These are phyloP conservation scores for Xanthorhoe spadicearia DNA, from an alignment of 2,888 invertebrate genomes.

Conservation along the genomic window DNA sequence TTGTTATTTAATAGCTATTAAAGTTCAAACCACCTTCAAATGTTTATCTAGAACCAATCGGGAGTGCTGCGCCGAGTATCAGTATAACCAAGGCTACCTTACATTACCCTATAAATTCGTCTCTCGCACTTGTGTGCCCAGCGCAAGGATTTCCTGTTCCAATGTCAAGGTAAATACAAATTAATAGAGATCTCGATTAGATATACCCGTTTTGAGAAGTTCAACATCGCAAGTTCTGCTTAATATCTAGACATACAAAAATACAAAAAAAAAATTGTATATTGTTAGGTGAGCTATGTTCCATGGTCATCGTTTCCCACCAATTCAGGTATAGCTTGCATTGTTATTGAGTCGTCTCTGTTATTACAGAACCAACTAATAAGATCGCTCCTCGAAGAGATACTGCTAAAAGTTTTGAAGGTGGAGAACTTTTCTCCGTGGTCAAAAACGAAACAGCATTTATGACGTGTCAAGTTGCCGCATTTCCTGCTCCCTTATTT, in stretches of 20 bases:
- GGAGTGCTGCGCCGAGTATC: constrained; percentile 79
- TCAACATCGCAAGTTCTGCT: not conserved
- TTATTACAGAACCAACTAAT: constrained; percentile 88
- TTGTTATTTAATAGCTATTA: not conserved
- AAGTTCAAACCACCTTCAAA: constrained; percentile 7
- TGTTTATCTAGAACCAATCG: constrained; percentile 74
- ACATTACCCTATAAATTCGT: constrained; percentile 62
- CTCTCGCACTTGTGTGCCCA: constrained; percentile 79
- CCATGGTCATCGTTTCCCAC: not conserved
- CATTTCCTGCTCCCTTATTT: constrained; percentile 88
- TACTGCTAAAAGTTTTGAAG: constrained; percentile 83
- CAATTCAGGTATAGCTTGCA: constrained; percentile 16
- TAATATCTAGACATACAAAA: not conserved
- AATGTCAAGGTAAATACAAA: constrained; percentile 35
- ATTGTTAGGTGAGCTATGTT: constrained; percentile 7
- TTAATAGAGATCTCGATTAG: not conserved
- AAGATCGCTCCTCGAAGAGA: constrained; percentile 86
- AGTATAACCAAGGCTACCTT: constrained; percentile 80
- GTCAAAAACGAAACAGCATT: constrained; percentile 80
- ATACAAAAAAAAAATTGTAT: not conserved
- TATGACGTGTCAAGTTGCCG: constrained; percentile 88
- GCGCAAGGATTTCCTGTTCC: constrained; percentile 43
- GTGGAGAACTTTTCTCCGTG: constrained; percentile 86
- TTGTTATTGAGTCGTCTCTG: constrained; percentile 56
- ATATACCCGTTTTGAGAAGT: not conserved